These are phyloP conservation scores for Oreamnos americanus DNA, from an alignment of 2,113 vertebrate species.

Conservation along the genomic window DNA sequence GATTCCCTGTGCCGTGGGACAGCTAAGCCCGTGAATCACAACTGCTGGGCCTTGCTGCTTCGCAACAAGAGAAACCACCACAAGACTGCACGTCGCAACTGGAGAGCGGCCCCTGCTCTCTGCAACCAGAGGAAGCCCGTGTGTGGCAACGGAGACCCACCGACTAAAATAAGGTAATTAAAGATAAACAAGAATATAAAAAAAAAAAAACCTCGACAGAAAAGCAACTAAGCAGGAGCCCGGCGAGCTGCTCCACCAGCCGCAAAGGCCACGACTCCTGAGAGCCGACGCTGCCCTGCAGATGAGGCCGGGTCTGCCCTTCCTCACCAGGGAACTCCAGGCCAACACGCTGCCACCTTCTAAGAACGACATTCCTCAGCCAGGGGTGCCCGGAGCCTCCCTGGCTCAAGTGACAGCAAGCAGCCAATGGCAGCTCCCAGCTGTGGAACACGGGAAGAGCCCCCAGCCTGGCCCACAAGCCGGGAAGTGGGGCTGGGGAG, in stretches of 20 bases:
- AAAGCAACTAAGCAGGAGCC: background rate
- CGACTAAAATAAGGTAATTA: background rate
- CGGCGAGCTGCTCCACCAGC: background rate
- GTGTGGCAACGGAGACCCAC: background rate
- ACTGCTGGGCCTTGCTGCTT: background rate
- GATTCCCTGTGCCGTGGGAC: background rate
- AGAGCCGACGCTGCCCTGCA: background rate
- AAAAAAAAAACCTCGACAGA: background rate
- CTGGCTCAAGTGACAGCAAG: background rate
- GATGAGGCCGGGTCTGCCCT: fast-evolving
- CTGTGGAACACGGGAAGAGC: background rate
- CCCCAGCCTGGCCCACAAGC: background rate
- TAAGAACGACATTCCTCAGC: background rate
- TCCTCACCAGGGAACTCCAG: background rate
- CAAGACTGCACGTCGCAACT: fast-evolving
- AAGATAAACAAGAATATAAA: background rate
- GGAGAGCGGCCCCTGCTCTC: background rate
- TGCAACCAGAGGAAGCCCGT: background rate
- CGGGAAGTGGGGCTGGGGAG: background rate
- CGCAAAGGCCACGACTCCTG: background rate
- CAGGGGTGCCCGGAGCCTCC: background rate
- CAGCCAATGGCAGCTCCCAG: background rate
- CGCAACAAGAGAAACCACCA: background rate
- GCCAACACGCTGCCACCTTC: background rate
- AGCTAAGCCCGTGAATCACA: background rate